Evolutionary conservation across 2,888 invertebrate species (phyloP).

Genomic region (Lydus trimaculatus): DNA sequence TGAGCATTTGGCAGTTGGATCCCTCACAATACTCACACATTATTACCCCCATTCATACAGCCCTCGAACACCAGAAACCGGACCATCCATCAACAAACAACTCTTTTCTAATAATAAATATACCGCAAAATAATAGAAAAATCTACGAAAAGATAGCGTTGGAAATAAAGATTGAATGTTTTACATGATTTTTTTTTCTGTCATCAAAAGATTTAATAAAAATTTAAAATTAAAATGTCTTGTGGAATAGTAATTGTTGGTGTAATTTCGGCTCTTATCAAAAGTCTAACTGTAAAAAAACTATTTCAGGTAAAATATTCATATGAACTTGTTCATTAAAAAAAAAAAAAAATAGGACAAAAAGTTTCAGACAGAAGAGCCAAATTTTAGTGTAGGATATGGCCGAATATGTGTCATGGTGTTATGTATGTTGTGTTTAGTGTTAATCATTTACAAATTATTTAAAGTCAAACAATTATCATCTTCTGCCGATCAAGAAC

Average conservation of each 20-base stretch:
- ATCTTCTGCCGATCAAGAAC: neutral
- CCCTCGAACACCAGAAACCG: conserved; percentile 5
- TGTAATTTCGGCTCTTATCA: neutral
- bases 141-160: neutral
- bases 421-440: too few relatives aligned
- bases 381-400: too few relatives aligned
- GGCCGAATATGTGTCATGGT: too few relatives aligned
- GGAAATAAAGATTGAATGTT: neutral
- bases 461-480: too few relatives aligned
- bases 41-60: conserved; percentile 14
- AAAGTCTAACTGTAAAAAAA: neutral
- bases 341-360: too few relatives aligned
- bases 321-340: neutral
- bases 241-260: neutral
- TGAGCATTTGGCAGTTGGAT: conserved; percentile 46
- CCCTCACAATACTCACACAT: conserved; percentile 14
- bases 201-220: neutral
- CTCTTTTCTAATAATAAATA: neutral
- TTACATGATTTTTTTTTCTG: neutral
- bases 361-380: too few relatives aligned
- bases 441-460: too few relatives aligned
- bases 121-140: neutral
- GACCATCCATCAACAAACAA: conserved; percentile 8
- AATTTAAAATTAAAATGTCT: neutral
- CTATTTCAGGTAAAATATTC: neutral